Evolutionary conservation across 2,797 vertebrate species (phyloP).

Genomic region (Amniataba percoides): DNA sequence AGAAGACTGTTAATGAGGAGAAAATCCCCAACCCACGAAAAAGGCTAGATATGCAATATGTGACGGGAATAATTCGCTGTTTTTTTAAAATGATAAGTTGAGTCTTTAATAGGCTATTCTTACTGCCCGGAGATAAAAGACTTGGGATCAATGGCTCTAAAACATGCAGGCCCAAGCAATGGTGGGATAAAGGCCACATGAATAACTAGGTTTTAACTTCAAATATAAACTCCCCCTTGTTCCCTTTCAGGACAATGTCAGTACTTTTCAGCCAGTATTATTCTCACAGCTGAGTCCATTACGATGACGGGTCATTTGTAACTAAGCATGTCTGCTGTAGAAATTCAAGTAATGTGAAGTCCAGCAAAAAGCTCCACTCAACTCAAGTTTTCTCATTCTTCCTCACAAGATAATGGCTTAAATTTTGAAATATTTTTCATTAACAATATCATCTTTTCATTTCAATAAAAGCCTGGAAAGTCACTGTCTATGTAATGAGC

Average conservation of each 20-base stretch:
- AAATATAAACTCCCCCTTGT: neutral
- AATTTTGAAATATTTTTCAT: no score
- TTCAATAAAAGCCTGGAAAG: no score
- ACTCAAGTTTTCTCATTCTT: neutral
- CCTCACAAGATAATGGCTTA: neutral
- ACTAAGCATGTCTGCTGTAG: neutral
- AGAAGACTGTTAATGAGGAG: constrained; percentile 18
- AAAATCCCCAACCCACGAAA: neutral
- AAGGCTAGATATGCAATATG: neutral
- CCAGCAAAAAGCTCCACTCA: neutral
- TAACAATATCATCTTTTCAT: no score
- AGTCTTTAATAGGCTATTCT: constrained; percentile 40
- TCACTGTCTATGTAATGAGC: no score
- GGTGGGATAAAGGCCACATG: neutral
- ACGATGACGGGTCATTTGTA: neutral
- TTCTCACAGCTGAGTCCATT: neutral
- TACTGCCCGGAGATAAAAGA: constrained; percentile 8
- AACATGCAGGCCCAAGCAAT: neutral
- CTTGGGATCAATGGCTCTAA: neutral
- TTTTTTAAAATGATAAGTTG: constrained; percentile 13
- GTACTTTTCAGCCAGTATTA: neutral
- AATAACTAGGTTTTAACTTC: neutral
- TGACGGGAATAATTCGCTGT: neutral
- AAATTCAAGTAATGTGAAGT: neutral
- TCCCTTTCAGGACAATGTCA: neutral